phyloP scores from a whole-genome alignment of 2,797 vertebrate genomes.

The Acridotheres tristis region DNA sequence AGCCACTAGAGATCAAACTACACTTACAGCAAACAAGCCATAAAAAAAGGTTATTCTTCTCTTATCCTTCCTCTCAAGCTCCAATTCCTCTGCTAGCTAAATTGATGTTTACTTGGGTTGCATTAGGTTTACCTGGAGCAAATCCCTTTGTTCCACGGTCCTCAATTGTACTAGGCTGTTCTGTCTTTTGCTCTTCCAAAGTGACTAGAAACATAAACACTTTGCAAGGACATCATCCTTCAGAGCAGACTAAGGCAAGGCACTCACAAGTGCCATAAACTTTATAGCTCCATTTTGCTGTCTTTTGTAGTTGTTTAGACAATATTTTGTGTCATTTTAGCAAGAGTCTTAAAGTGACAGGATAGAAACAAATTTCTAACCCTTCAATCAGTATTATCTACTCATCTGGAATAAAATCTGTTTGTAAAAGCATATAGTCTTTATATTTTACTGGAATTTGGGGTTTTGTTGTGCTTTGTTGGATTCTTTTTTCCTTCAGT shows the following conservation, averaged over 20 bases:
- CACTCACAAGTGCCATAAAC: background rate
- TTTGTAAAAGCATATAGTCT: background rate
- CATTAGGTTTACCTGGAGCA: constrained; percentile 32
- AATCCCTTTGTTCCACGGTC: constrained; percentile 50
- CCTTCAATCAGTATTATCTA: background rate
- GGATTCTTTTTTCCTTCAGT: background rate
- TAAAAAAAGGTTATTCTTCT: constrained; percentile 27
- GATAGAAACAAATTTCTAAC: background rate
- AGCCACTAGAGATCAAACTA: constrained; percentile 44
- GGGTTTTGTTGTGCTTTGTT: fast-evolving
- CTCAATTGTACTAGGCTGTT: background rate
- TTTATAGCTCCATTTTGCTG: background rate
- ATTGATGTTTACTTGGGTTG: constrained; percentile 39
- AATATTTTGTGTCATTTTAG: background rate
- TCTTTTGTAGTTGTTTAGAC: background rate
- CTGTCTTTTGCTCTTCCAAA: background rate
- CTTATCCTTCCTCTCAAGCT: constrained; percentile 45
- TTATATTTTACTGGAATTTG: background rate
- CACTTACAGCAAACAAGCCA: constrained; percentile 36
- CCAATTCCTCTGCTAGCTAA: constrained; percentile 23
- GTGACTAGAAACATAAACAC: background rate
- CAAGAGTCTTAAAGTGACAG: background rate
- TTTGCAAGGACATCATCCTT: constrained; percentile 30
- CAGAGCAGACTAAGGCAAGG: constrained; percentile 6
- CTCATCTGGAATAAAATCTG: background rate